These are phyloP conservation scores for Laupala kohalensis DNA, from an alignment of 1,140 invertebrate species.

Conservation along the genomic window DNA sequence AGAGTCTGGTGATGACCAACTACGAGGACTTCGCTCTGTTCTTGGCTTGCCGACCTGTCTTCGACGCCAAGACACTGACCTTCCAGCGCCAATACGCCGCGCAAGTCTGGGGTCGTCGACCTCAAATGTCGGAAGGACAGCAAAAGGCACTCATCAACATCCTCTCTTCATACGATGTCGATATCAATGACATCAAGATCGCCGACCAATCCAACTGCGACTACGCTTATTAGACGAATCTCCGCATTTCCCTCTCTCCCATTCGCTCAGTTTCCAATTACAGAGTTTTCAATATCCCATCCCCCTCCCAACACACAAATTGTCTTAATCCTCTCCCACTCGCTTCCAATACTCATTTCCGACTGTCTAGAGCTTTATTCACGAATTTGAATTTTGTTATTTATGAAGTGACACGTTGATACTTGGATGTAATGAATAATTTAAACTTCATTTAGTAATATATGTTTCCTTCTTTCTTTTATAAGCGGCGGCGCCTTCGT, in stretches of 20 bases:
- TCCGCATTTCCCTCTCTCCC: neutral
- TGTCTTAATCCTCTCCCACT: no score
- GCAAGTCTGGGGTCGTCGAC: neutral
- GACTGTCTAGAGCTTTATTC: no score
- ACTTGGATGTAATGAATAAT: no score
- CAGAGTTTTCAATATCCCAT: no score
- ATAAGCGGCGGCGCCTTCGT: no score
- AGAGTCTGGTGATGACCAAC: slow-evolving; percentile 10
- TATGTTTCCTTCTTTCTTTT: no score
- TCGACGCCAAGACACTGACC: slow-evolving; percentile 1
- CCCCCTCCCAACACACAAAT: no score
- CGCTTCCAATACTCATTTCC: no score
- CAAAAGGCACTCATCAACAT: slow-evolving; percentile 3
- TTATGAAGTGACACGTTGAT: no score
- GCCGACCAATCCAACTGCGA: slow-evolving; percentile 5
- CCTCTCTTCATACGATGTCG: slow-evolving; percentile 9
- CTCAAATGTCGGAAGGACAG: neutral
- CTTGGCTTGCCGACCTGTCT: slow-evolving; percentile 11
- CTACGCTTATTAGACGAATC: neutral
- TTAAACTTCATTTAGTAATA: no score
- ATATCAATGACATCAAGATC: neutral
- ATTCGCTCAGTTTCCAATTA: no score
- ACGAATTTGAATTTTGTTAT: no score
- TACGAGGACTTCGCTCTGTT: slow-evolving; percentile 12
- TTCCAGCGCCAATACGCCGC: slow-evolving; percentile 3